These are phyloP conservation scores for Anarsia innoxiella DNA, from an alignment of 2,888 invertebrate genomes.

Conservation along the genomic window DNA sequence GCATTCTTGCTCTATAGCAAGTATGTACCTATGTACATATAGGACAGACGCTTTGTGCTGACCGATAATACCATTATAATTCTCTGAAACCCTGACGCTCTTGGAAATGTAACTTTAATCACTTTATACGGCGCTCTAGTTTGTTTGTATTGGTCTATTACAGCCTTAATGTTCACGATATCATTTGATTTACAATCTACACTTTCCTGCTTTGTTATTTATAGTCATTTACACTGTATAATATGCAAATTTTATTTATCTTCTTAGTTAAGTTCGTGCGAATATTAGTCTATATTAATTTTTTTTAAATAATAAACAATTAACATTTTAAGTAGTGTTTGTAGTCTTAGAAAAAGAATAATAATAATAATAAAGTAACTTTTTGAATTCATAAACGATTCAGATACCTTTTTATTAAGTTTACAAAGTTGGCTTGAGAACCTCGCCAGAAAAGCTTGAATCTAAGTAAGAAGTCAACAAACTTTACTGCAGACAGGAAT, in stretches of 20 bases:
- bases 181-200: conserved; percentile 49
- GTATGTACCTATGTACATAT: too few species aligned
- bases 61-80: conserved; percentile 64
- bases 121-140: conserved; percentile 60
- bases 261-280: background rate
- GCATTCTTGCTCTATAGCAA: too few species aligned
- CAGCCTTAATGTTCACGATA: conserved; percentile 41
- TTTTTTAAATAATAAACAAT: background rate
- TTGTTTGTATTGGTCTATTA: conserved; percentile 54
- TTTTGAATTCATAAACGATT: background rate
- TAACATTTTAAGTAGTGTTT: background rate
- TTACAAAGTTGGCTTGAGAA: too few species aligned
- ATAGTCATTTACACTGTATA: conserved; percentile 19
- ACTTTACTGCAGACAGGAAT: too few species aligned
- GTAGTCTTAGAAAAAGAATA: background rate
- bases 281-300: background rate
- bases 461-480: too few species aligned
- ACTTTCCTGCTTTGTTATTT: conserved; percentile 34
- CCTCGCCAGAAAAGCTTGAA: too few species aligned
- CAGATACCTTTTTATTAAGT: background rate
- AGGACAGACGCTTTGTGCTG: conserved; percentile 30
- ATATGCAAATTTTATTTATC: conserved; percentile 11
- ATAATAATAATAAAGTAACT: too few species aligned
- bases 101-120: conserved; percentile 68
- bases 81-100: conserved; percentile 43